A percentile compares a stretch with the other conserved stretches of the same genome.
Conservation (phyloP, 2,113 vertebrate species). For the Takifugu bimaculatus region DNA sequence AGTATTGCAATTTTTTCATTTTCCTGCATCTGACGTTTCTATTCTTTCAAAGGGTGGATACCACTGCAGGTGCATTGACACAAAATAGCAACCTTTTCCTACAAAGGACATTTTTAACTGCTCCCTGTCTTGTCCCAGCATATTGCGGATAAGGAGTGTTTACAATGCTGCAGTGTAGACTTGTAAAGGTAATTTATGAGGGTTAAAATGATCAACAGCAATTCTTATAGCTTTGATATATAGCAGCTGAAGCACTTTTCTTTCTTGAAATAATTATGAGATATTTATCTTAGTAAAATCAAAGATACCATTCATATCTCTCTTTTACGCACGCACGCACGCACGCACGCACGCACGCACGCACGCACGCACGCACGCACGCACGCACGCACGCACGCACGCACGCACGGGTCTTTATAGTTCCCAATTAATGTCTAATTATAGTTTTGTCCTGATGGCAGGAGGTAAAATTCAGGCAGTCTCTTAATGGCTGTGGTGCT, state of each 20-base stretch:
- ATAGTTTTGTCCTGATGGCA: constrained; percentile 87
- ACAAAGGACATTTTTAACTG: constrained; percentile 71
- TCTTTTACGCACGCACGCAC: background rate
- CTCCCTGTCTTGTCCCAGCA: constrained; percentile 21
- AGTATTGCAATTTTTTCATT: constrained; percentile 91
- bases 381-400: constrained; percentile 28
- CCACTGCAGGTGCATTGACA: constrained; percentile 73
- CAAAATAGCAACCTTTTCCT: constrained; percentile 76
- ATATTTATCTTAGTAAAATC: constrained; percentile 8
- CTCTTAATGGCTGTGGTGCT: constrained; percentile 81
- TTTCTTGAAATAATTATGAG: background rate
- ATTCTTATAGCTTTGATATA: constrained; percentile 15
- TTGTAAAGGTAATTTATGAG: background rate
- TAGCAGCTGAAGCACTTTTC: background rate
- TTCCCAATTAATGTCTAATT: constrained; percentile 92
- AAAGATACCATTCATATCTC: background rate
- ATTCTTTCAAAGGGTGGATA: constrained; percentile 92
- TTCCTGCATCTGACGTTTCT: constrained; percentile 77
- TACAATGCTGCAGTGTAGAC: background rate
- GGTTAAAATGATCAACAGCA: background rate
- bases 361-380: constrained; percentile 19
- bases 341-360: no score
- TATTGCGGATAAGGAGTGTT: constrained; percentile 20
- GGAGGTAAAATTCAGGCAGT: constrained; percentile 85
- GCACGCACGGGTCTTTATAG: constrained; percentile 75